Evolutionary conservation across 2,888 invertebrate genomes (phyloP).

Genomic region (Zaprionus obscuricornis): DNA sequence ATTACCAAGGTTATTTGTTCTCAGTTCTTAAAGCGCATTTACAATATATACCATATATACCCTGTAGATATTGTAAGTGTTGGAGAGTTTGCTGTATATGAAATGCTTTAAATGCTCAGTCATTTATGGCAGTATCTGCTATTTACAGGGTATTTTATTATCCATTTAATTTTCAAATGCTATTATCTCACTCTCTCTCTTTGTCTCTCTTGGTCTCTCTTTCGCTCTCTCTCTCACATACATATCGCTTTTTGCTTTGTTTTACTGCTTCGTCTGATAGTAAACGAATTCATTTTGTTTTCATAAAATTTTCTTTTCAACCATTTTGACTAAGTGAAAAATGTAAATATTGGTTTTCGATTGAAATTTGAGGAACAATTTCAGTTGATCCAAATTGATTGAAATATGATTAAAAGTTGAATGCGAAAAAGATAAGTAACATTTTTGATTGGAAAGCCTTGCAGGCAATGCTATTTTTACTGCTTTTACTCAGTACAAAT

Average conservation of each 20-base stretch:
- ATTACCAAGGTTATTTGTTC: conserved; percentile 29
- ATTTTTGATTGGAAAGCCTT: too few relatives aligned
- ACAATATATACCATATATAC: conserved; percentile 29
- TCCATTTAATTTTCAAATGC: background rate
- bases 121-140: too few relatives aligned
- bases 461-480: too few relatives aligned
- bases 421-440: too few relatives aligned
- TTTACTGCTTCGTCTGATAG: too few relatives aligned
- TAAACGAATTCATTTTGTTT: too few relatives aligned
- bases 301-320: conserved; percentile 13
- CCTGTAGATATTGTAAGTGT: background rate
- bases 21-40: conserved; percentile 21
- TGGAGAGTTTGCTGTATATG: too few relatives aligned
- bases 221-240: conserved; percentile 16
- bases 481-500: too few relatives aligned
- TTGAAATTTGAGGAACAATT: conserved; percentile 53
- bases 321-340: conserved; percentile 37
- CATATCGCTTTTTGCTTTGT: background rate
- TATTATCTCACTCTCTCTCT: background rate
- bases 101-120: too few relatives aligned
- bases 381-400: background rate
- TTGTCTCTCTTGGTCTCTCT: conserved; percentile 1
- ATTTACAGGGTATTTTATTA: background rate
- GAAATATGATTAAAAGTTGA: conserved; percentile 15
- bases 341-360: conserved; percentile 58